phyloP scores from a whole-genome alignment of 2,888 invertebrate species.

The Andrena praecox region DNA sequence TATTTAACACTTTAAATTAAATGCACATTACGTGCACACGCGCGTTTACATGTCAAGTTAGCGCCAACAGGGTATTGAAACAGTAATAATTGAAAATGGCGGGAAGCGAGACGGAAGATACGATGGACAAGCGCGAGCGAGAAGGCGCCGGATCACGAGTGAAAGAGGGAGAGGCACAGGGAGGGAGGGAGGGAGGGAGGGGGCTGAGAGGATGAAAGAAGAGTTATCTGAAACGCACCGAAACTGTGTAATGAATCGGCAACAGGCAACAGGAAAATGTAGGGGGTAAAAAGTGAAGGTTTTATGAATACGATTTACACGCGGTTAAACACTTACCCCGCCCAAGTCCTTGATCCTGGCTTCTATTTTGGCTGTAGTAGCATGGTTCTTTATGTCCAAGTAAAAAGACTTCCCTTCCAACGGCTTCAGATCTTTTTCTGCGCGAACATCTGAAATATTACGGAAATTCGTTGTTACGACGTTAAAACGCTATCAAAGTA shows the following conservation, averaged over 20 bases:
- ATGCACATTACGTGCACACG: background rate
- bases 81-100: slow-evolving; percentile 43
- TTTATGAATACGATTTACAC: background rate
- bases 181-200: background rate
- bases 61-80: slow-evolving; percentile 27
- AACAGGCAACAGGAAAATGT: slow-evolving; percentile 37
- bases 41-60: slow-evolving; percentile 5
- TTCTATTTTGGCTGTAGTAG: slow-evolving; percentile 88
- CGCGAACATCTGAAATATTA: slow-evolving; percentile 76
- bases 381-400: slow-evolving; percentile 91
- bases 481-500: no score
- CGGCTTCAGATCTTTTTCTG: slow-evolving; percentile 86
- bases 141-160: background rate
- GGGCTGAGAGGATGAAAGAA: background rate
- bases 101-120: slow-evolving; percentile 39
- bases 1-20: background rate
- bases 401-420: slow-evolving; percentile 90
- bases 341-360: slow-evolving; percentile 90
- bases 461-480: slow-evolving; percentile 3
- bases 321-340: slow-evolving; percentile 86
- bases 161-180: background rate
- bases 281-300: slow-evolving; percentile 19
- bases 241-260: slow-evolving; percentile 39
- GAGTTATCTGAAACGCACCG: slow-evolving; percentile 22
- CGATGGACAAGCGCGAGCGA: background rate